phyloP scores from a whole-genome alignment of 2,113 vertebrate genomes.

The Alexandromys fortis region DNA sequence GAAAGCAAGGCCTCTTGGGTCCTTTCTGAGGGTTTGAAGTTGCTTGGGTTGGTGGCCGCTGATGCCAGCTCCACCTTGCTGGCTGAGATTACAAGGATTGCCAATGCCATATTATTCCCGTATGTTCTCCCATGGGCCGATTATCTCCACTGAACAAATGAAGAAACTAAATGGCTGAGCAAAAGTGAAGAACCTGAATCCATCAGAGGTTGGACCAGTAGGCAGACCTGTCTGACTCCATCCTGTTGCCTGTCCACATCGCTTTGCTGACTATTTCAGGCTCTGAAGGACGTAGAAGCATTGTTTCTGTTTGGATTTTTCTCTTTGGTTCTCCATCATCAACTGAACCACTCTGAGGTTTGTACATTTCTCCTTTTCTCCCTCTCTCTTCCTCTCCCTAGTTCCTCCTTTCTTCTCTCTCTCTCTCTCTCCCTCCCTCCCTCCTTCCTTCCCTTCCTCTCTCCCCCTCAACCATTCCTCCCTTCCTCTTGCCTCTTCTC shows the following conservation, averaged over 20 bases:
- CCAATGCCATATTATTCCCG: neutral
- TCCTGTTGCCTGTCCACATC: fast-evolving
- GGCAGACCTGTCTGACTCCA: neutral
- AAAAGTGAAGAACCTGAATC: neutral
- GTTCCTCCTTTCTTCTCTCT: neutral
- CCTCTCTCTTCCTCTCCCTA: too few species aligned
- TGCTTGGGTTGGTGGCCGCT: neutral
- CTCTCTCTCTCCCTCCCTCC: neutral
- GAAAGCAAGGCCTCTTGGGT: neutral
- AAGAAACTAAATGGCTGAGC: neutral
- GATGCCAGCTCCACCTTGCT: neutral
- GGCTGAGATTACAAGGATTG: neutral
- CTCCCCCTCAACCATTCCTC: fast-evolving
- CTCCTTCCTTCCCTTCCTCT: neutral
- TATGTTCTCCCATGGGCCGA: neutral
- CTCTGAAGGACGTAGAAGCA: neutral
- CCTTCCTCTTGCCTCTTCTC: neutral
- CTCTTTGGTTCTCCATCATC: neutral
- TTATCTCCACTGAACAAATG: neutral
- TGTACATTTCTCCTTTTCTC: neutral
- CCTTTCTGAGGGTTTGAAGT: neutral
- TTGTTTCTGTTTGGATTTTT: neutral
- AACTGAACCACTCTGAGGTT: neutral
- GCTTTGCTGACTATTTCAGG: neutral
- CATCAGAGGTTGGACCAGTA: neutral